These are phyloP conservation scores for Cephonodes hylas DNA, from an alignment of 2,888 invertebrate species.

Conservation along the genomic window DNA sequence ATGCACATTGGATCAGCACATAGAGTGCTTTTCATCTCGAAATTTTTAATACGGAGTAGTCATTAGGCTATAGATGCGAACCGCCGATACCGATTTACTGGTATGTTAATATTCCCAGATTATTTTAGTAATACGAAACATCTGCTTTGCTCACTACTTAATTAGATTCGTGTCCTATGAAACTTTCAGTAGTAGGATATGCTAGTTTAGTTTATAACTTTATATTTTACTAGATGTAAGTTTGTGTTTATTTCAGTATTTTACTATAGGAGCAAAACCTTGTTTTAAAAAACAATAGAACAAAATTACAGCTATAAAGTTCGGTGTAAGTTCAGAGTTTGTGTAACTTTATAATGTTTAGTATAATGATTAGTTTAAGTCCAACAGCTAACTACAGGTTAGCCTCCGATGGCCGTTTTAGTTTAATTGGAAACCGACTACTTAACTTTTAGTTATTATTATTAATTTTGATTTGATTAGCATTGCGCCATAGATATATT, in stretches of 20 bases:
- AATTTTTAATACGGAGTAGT: background rate
- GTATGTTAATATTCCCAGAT: background rate
- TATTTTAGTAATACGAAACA: background rate
- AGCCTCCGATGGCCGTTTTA: background rate
- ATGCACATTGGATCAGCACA: background rate
- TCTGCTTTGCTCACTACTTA: slow-evolving; percentile 7
- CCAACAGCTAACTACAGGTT: background rate
- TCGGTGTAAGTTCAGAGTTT: background rate
- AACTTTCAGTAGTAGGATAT: background rate
- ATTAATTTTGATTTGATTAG: background rate
- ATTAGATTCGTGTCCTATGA: background rate
- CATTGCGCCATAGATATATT: background rate
- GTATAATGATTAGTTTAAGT: background rate
- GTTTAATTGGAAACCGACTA: background rate
- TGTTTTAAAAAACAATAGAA: background rate
- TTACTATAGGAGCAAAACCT: background rate
- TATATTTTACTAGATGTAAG: background rate
- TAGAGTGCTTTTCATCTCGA: background rate
- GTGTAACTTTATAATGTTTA: background rate
- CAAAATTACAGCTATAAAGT: background rate
- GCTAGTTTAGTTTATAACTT: background rate
- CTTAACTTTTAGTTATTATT: background rate
- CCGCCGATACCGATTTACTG: background rate
- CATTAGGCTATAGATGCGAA: background rate
- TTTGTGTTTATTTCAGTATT: background rate